Conservation (phyloP, 2,113 vertebrate genomes). For the Nannospalax galili region DNA sequence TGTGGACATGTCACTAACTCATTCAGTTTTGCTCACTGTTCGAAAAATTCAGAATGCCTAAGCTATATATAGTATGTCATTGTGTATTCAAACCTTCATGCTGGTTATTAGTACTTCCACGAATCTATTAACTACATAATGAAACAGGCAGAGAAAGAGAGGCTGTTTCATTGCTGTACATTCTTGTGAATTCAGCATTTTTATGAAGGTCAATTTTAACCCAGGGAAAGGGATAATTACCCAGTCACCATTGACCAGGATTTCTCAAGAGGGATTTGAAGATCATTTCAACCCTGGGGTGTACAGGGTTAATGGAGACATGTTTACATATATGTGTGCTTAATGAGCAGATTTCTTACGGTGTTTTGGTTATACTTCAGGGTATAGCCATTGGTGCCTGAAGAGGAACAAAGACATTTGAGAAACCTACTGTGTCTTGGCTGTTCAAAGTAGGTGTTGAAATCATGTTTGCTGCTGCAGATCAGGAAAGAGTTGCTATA, state of each 20-base stretch:
- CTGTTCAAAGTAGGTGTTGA: slow-evolving; percentile 6
- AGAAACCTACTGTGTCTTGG: slow-evolving; percentile 45
- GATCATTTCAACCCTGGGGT: slow-evolving; percentile 25
- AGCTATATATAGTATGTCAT: slow-evolving; percentile 39
- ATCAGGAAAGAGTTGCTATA: slow-evolving; percentile 54
- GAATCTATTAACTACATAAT: slow-evolving; percentile 53
- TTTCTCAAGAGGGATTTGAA: slow-evolving; percentile 42
- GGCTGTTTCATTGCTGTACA: neutral
- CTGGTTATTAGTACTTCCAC: slow-evolving; percentile 41
- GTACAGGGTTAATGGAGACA: slow-evolving; percentile 3
- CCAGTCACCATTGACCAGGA: slow-evolving; percentile 36
- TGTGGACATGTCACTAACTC: slow-evolving; percentile 40
- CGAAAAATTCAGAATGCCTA: slow-evolving; percentile 47
- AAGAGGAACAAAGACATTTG: slow-evolving; percentile 17
- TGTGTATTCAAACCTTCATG: slow-evolving; percentile 46
- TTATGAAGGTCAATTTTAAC: slow-evolving; percentile 59
- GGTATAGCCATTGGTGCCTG: slow-evolving; percentile 25
- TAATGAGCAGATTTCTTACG: neutral
- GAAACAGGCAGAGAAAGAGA: slow-evolving; percentile 51
- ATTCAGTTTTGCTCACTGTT: slow-evolving; percentile 50
- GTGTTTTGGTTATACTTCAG: slow-evolving; percentile 36
- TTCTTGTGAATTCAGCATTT: slow-evolving; percentile 57
- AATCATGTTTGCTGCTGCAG: neutral
- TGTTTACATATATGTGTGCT: neutral
- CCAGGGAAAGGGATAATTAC: slow-evolving; percentile 56